A percentile compares a stretch with the other conserved stretches of the same genome.
phyloP scores from a whole-genome alignment of 2,797 vertebrate genomes.

The Sphenodon punctatus region DNA sequence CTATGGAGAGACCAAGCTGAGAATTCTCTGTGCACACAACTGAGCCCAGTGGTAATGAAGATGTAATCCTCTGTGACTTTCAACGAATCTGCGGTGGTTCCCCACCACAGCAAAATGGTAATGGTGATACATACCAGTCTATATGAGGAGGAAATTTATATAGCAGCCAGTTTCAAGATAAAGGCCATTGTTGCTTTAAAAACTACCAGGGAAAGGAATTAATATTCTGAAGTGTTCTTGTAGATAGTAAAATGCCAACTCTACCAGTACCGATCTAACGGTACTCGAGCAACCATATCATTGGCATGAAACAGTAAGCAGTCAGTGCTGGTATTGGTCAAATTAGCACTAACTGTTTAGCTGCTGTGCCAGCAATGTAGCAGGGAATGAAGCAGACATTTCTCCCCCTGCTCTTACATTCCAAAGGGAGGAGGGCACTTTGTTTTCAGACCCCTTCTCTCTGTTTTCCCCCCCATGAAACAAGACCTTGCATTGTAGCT shows the following conservation, averaged over 20 bases:
- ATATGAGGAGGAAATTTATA: too few relatives aligned
- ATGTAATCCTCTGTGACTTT: not conserved
- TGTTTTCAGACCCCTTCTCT: not conserved
- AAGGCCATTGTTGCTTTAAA: too few relatives aligned
- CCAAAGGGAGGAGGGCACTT: not conserved
- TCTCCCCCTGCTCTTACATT: not conserved
- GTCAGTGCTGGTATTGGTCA: not conserved
- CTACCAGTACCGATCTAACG: not conserved
- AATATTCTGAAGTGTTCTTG: not conserved
- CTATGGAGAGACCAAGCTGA: not conserved
- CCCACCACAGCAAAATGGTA: not conserved
- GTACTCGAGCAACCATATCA: not conserved
- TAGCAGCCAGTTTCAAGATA: too few relatives aligned
- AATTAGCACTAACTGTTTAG: not conserved
- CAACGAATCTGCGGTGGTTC: too few relatives aligned
- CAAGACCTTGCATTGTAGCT: not conserved
- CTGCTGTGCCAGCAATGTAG: not conserved
- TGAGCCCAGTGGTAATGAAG: not conserved
- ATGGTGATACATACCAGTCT: not conserved
- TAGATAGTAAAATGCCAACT: not conserved
- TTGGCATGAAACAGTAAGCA: not conserved
- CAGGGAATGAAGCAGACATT: too few relatives aligned
- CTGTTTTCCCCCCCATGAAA: not conserved
- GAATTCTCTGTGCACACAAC: accelerated
- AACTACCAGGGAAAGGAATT: too few relatives aligned